These are phyloP conservation scores for Oscheius myriophilus DNA, from an alignment of 2,888 invertebrate species.

Conservation along the genomic window DNA sequence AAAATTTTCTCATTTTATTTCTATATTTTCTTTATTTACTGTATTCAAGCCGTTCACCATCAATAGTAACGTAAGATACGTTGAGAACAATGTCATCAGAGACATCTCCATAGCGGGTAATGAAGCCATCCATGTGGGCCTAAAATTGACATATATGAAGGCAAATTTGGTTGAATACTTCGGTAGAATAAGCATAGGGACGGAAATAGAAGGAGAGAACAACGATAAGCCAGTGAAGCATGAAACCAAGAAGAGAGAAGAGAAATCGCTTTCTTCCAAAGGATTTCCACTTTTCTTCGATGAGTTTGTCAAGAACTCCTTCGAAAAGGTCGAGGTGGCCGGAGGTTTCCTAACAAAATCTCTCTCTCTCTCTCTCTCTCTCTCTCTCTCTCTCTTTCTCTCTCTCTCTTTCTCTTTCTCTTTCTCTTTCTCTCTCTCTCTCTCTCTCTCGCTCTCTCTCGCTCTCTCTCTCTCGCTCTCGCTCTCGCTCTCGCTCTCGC, in stretches of 20 bases:
- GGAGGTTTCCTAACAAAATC: constrained; percentile 81
- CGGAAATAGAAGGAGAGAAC: constrained; percentile 87
- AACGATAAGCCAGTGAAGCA: constrained; percentile 88
- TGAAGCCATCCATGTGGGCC: constrained; percentile 9
- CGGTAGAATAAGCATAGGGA: constrained; percentile 72
- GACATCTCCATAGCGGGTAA: constrained; percentile 1
- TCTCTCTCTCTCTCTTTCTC: too few relatives aligned
- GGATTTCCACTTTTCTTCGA: constrained; percentile 96
- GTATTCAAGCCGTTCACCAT: too few relatives aligned
- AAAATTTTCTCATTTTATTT: neutral
- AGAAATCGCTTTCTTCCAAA: constrained; percentile 78
- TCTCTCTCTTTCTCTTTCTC: too few relatives aligned
- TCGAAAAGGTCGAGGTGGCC: constrained; percentile 94
- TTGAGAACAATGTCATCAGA: neutral
- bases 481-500: too few relatives aligned
- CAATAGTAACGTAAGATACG: too few relatives aligned
- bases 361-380: neutral
- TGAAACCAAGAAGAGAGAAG: constrained; percentile 84
- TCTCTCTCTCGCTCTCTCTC: too few relatives aligned
- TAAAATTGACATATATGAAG: too few relatives aligned
- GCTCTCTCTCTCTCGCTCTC: too few relatives aligned
- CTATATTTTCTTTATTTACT: neutral
- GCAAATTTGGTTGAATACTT: constrained; percentile 25
- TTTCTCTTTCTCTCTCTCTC: too few relatives aligned
- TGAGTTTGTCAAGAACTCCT: constrained; percentile 88